Base-by-base conservation (phyloP, 1,140 invertebrate genomes). In the Mactra quadrangularis region DNA sequence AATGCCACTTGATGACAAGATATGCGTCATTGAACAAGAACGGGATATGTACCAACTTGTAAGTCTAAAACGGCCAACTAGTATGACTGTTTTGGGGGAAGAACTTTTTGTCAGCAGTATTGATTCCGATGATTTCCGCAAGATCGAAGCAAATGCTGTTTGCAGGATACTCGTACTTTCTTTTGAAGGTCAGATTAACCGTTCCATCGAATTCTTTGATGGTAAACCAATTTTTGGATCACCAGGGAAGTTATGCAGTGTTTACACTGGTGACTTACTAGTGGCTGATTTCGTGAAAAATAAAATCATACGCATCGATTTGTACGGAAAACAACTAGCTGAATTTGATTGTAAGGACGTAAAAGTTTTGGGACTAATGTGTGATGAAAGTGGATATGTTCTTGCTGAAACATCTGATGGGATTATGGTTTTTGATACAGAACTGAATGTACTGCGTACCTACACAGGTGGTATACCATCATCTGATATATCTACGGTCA, bases 41-140 rank as follows among this genome's bases (percentile, higher is more conserved):
- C 25, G 19, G 0, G 29, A 50, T 52, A 41, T 71, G 38, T 71
- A 52, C 27, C 19, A 71, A 52, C 47, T 71, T 52, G 45, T 45
- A n/a, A 52, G 68, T 33, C 27, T 71, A 1, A 71, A 25, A 9
- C 41, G 45, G 13, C 68, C 68, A 11, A 52, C 33, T 38, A 45
- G 25, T 17, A 50, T 71, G 13, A 27, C 68, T 15, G 41, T 38
- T n/a, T 52, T 31, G 22, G 29, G 19, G 29, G 33, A 52, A 11
- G 68, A 71, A 3, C 47, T 71, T n/a, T 71, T 71, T 35, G 68
- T 71, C 17, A 52, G 68, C 27, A 71, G 68, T 35, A 22, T 52
- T 19, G 68, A 50, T 33, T 71, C 68, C 9, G 52, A 52, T 6
- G 52, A 52, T 13, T 71, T 52, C 13, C 41, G 45, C 41, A 41